These are phyloP conservation scores for Capreolus pygargus DNA, from an alignment of 2,113 vertebrate species.

Conservation along the genomic window DNA sequence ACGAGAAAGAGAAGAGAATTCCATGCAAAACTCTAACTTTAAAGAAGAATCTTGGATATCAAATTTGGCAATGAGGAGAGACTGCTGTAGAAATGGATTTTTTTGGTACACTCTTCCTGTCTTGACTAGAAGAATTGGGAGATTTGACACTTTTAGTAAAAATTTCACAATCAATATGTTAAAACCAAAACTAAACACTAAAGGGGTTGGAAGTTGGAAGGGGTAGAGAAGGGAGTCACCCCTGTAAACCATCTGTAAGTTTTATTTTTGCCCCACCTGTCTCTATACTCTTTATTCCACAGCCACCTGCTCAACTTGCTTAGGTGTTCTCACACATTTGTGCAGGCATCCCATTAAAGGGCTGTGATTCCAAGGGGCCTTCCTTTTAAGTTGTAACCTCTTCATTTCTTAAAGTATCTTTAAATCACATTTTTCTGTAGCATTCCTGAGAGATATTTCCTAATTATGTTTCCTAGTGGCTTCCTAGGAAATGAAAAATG, in stretches of 20 bases:
- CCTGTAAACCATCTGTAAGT: conserved; percentile 12
- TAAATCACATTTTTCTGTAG: background rate
- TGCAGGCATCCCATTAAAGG: background rate
- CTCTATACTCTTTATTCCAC: background rate
- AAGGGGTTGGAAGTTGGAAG: background rate
- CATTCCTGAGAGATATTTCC: background rate
- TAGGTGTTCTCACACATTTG: background rate
- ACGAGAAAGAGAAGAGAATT: background rate
- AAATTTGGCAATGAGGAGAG: background rate
- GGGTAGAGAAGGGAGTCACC: conserved; percentile 34
- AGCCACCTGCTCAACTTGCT: background rate
- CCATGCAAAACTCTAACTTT: background rate
- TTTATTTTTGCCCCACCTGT: conserved; percentile 22
- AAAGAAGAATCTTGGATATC: background rate
- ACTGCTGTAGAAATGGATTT: background rate
- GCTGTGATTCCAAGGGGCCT: background rate
- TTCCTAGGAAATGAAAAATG: background rate
- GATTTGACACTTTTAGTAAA: background rate
- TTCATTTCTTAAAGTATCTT: background rate
- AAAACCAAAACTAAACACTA: background rate
- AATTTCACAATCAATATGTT: background rate
- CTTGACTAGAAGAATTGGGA: background rate
- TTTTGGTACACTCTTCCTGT: background rate
- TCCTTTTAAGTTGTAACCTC: background rate
- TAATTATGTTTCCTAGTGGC: background rate